Evolutionary conservation across 2,113 vertebrate species (phyloP).

Genomic region (Hippopotamus amphibius): DNA sequence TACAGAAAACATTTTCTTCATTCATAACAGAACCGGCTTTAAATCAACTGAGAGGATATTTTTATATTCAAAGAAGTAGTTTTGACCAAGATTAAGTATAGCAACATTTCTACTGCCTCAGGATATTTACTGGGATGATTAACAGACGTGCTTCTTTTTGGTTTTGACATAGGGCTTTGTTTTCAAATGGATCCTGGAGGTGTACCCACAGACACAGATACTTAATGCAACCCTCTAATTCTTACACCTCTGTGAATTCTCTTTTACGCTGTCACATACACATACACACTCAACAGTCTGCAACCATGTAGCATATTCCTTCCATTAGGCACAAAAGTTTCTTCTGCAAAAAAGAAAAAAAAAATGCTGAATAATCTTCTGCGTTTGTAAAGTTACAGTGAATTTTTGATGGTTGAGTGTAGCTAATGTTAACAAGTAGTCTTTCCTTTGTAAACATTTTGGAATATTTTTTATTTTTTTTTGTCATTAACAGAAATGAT

Average conservation of each 20-base stretch:
- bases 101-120: background rate
- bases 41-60: background rate
- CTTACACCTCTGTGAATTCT: background rate
- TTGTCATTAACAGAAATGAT: background rate
- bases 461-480: background rate
- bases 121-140: background rate
- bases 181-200: background rate
- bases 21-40: background rate
- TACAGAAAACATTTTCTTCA: background rate
- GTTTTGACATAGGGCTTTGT: background rate
- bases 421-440: background rate
- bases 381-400: background rate
- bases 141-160: background rate
- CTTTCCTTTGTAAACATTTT: background rate
- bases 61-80: conserved; percentile 7
- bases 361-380: background rate
- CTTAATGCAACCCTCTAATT: background rate
- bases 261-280: background rate
- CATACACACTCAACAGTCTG: background rate
- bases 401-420: background rate
- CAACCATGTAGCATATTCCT: background rate
- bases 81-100: conserved; percentile 37
- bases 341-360: background rate
- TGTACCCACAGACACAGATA: background rate
- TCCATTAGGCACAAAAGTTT: background rate